phyloP scores from a whole-genome alignment of 2,797 vertebrate species.

The Danio aesculapii region DNA sequence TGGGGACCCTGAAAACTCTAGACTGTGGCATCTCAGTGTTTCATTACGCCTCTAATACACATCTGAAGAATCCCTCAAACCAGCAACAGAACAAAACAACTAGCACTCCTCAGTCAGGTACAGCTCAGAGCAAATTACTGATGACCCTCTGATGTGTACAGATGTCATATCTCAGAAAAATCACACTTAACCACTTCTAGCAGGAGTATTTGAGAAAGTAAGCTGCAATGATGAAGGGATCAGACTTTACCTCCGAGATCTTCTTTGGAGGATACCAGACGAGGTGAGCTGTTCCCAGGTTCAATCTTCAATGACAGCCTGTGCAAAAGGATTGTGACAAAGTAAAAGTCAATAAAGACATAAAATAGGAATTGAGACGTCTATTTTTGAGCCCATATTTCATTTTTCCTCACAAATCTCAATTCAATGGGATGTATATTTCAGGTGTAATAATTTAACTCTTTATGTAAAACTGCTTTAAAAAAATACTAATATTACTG shows the following conservation, averaged over 20 bases:
- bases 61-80: slow-evolving; percentile 41
- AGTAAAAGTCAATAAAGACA: not conserved
- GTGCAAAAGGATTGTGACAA: slow-evolving; percentile 49
- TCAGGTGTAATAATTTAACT: no score
- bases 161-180: not conserved
- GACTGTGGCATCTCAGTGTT: slow-evolving; percentile 36
- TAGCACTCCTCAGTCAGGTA: not conserved
- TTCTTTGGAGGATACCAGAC: slow-evolving; percentile 88
- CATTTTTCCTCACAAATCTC: not conserved
- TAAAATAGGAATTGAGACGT: not conserved
- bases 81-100: not conserved
- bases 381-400: not conserved
- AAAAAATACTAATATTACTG: no score
- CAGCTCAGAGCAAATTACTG: not conserved
- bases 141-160: not conserved
- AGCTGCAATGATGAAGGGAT: not conserved
- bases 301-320: slow-evolving; percentile 88
- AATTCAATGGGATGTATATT: no score
- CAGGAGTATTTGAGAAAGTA: not conserved
- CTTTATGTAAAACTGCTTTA: no score
- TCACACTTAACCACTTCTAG: not conserved
- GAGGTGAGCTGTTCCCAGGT: slow-evolving; percentile 87
- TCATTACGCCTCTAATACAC: slow-evolving; percentile 38
- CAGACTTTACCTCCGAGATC: slow-evolving; percentile 84
- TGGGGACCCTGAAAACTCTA: not conserved